Evolutionary conservation across 2,797 vertebrate genomes (phyloP), one percentile per base, ranked within the genome.

Genomic region (Phrynocephalus guinanensis): DNA sequence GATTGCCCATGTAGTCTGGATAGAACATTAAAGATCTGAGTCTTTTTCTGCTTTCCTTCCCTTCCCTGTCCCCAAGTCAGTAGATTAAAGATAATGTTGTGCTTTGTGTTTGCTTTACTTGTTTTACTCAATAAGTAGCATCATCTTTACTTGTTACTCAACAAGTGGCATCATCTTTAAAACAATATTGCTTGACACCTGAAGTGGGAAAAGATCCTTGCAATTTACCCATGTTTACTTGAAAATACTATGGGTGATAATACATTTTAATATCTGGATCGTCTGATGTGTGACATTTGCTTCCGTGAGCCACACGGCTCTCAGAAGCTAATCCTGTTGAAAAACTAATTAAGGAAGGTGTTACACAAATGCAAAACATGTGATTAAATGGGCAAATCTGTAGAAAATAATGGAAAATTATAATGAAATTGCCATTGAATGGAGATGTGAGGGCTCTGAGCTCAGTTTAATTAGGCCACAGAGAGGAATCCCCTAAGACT

Each of bases 261-360:
- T 93, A 95, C 94, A 94, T 87, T 92, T 90, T 93, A 93, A 92
- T 93, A 94, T 93, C 89, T 95, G 89, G 86, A 93, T 95, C 94
- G 91, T 92, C 92, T 96, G 96, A 90, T 92, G 92, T 33, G 60
- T 96, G 96, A 96, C 96, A 97, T 98, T 97, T 97, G 92, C 93
- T 96, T 97, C 96, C 93, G 93, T 95, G 96, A 97, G 94, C 94
- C 93, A 92, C 89, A 92, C 92, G 93, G 95, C 95, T 97, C 96
- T 96, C 95, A 96, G 92, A 94, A 96, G 94, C 93, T 97, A 97
- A 97, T 98, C 97, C 97, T 96, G 95, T 94, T 95, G 93, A 95
- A 95, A 97, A 97, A 96, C 96, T 97, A 98, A 98, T 98, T 97
- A 97, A 95, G 93, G 93, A 96, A 97, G 96, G 97, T 97, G 97